These are phyloP conservation scores for Micropterix aruncella DNA, from an alignment of 2,888 invertebrate species.

Conservation along the genomic window DNA sequence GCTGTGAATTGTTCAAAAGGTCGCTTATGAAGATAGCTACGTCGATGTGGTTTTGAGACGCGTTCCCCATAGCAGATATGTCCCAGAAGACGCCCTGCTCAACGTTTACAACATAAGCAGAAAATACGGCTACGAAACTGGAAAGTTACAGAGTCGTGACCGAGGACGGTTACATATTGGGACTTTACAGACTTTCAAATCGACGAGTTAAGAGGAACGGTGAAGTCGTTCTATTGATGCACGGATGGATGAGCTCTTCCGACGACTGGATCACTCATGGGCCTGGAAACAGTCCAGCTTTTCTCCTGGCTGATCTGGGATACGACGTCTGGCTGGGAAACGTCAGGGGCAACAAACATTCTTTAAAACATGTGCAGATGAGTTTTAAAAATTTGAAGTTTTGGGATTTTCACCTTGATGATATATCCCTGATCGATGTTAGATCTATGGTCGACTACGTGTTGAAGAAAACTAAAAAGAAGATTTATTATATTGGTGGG, in stretches of 20 bases:
- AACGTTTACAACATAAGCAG: no score
- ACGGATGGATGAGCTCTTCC: not conserved
- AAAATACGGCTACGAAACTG: no score
- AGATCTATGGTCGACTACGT: not conserved
- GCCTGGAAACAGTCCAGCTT: not conserved
- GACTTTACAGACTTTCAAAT: not conserved
- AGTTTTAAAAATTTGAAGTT: not conserved
- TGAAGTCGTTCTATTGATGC: not conserved
- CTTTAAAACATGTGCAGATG: not conserved
- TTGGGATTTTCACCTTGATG: not conserved
- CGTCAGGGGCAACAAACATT: not conserved
- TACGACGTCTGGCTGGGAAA: not conserved
- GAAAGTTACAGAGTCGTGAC: no score
- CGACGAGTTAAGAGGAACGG: not conserved
- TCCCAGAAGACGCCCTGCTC: no score
- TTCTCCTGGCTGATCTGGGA: not conserved
- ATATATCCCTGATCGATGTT: not conserved
- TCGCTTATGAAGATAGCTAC: no score
- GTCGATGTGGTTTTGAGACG: no score
- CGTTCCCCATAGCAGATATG: no score
- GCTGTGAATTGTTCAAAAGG: no score
- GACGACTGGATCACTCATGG: not conserved
- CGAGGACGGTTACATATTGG: not conserved
- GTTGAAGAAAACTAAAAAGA: not conserved
- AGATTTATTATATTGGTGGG: not conserved